Percentiles rank a stretch among this genome's conserved stretches.
Conservation (phyloP, 64 coral and sea anemone species). For the Porites lutea region DNA sequence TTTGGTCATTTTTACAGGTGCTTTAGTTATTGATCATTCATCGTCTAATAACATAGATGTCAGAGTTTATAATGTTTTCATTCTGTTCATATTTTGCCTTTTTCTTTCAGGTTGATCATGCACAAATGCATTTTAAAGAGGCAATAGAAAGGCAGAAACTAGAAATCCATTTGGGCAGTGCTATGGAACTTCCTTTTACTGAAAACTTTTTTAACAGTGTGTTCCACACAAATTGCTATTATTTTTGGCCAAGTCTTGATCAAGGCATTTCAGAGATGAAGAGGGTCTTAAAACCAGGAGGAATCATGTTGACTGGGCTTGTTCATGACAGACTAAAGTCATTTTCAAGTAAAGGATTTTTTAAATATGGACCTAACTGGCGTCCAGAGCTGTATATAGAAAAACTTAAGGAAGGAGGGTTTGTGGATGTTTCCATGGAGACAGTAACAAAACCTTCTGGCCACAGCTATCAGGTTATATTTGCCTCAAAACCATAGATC, state of each 20-base stretch:
- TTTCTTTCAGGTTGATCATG: background rate
- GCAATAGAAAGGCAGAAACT: constrained; percentile 4
- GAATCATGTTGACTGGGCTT: constrained; percentile 5
- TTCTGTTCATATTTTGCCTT: background rate
- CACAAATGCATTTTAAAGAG: background rate
- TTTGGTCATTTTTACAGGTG: too few species aligned
- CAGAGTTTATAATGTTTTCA: background rate
- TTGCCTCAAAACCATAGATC: constrained; percentile 2
- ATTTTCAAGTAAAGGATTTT: background rate
- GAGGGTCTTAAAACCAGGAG: constrained; percentile 32
- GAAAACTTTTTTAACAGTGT: constrained; percentile 14
- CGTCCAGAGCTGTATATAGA: constrained; percentile 4
- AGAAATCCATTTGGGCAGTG: constrained; percentile 32
- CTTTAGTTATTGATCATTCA: background rate
- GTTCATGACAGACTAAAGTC: background rate
- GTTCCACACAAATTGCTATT: constrained; percentile 52
- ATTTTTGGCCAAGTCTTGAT: constrained; percentile 43
- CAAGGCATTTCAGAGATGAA: constrained; percentile 24
- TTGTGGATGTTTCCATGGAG: constrained; percentile 18
- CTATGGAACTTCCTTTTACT: constrained; percentile 14
- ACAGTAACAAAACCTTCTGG: background rate
- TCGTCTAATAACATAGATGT: background rate
- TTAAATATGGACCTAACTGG: constrained; percentile 40
- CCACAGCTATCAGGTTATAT: background rate
- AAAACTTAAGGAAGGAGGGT: constrained; percentile 21